Percentiles rank a stretch among this genome's conserved stretches.
Evolutionary conservation across 2,113 vertebrate genomes (phyloP).

Genomic region (Uria aalge): DNA sequence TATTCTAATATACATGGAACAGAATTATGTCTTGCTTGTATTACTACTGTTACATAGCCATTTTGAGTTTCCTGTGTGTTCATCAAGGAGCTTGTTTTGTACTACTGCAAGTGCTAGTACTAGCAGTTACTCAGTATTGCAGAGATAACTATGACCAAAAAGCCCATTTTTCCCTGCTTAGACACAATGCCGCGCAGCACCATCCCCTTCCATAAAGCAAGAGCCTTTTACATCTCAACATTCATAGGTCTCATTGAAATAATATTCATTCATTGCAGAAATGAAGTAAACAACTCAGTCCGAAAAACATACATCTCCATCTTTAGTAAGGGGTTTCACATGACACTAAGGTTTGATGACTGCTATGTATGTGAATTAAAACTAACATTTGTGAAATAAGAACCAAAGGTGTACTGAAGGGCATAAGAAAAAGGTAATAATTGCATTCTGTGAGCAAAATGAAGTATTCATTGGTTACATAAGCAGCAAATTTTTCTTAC

Average conservation of each 20-base stretch:
- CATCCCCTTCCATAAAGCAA: background rate
- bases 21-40: background rate
- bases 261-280: background rate
- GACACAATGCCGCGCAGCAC: background rate
- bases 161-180: background rate
- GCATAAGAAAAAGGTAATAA: background rate
- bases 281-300: background rate
- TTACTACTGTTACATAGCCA: background rate
- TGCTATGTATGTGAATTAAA: background rate
- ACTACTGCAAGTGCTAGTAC: background rate
- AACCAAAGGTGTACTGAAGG: background rate
- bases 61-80: background rate
- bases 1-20: background rate
- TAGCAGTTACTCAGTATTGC: background rate
- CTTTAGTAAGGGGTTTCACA: background rate
- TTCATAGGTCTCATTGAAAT: background rate
- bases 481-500: background rate
- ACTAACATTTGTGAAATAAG: background rate
- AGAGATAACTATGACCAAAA: background rate
- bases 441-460: background rate
- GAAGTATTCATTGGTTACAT: background rate
- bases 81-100: background rate
- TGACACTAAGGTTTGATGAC: background rate
- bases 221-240: background rate
- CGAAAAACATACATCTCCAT: background rate